Evolutionary conservation across 2,888 invertebrate genomes (phyloP).

Genomic region (Tiliacea aurago): DNA sequence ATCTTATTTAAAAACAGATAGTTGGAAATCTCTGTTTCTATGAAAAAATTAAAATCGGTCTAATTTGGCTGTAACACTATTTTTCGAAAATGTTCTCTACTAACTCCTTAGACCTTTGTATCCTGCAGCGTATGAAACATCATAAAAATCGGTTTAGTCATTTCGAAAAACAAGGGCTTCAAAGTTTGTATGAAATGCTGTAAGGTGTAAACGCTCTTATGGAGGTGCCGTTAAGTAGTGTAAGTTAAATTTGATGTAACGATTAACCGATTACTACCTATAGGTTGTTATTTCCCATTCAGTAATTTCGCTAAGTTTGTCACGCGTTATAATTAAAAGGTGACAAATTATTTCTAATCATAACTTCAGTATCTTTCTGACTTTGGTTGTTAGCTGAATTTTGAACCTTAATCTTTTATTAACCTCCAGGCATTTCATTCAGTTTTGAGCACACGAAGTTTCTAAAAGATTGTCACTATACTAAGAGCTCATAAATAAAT

Average conservation of each 20-base stretch:
- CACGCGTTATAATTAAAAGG: not conserved
- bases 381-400: not conserved
- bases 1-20: too few species aligned
- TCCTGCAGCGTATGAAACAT: too few species aligned
- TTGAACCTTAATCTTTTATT: not conserved
- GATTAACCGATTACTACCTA: not conserved
- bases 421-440: not conserved
- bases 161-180: too few species aligned
- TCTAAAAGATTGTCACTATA: not conserved
- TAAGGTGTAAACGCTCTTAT: too few species aligned
- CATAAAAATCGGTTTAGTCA: too few species aligned
- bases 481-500: not conserved
- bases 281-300: constrained; percentile 2
- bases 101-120: too few species aligned
- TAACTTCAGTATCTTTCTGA: not conserved
- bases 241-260: not conserved
- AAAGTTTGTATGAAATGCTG: too few species aligned
- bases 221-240: too few species aligned
- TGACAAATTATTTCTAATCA: not conserved
- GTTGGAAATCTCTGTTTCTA: too few species aligned
- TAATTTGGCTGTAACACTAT: too few species aligned
- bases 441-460: not conserved
- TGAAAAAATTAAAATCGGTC: too few species aligned
- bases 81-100: too few species aligned
- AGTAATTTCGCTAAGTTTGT: not conserved